Conservation (phyloP, 1,140 invertebrate genomes). For the Plutomurus gul region DNA sequence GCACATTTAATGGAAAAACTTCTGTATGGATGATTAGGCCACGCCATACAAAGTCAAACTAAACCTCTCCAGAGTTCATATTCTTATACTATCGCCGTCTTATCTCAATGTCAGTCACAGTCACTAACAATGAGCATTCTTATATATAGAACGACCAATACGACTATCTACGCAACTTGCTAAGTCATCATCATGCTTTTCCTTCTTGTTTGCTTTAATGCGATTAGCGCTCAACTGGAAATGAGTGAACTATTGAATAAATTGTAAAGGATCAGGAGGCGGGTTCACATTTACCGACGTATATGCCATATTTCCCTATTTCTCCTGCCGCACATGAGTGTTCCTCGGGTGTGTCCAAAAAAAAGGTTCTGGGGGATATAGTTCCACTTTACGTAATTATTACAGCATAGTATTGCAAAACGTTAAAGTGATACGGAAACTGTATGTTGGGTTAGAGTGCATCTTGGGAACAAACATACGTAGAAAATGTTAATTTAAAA, state of each 20-base stretch:
- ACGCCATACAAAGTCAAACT: background rate
- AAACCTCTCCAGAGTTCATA: background rate
- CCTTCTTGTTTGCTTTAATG: background rate
- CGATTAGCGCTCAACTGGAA: constrained; percentile 3
- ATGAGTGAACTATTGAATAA: constrained; percentile 6
- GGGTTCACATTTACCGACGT: background rate
- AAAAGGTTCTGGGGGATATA: too few species aligned
- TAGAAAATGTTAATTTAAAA: too few species aligned
- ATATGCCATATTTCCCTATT: background rate
- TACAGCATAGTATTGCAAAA: too few species aligned
- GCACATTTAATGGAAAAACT: constrained; percentile 13
- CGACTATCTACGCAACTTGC: too few species aligned
- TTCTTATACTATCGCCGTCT: background rate
- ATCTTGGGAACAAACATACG: too few species aligned
- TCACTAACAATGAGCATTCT: background rate
- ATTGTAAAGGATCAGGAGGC: background rate
- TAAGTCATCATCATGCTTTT: background rate
- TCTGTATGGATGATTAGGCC: constrained; percentile 2
- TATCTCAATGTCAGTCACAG: constrained; percentile 22
- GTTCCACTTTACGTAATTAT: too few species aligned
- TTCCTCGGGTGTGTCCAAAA: too few species aligned
- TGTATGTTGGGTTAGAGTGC: too few species aligned
- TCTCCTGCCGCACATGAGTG: too few species aligned
- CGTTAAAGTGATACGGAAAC: too few species aligned
- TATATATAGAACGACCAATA: too few species aligned